Evolutionary conservation across 2,113 vertebrate genomes (phyloP).

Genomic region (Microcebus griseorufus): DNA sequence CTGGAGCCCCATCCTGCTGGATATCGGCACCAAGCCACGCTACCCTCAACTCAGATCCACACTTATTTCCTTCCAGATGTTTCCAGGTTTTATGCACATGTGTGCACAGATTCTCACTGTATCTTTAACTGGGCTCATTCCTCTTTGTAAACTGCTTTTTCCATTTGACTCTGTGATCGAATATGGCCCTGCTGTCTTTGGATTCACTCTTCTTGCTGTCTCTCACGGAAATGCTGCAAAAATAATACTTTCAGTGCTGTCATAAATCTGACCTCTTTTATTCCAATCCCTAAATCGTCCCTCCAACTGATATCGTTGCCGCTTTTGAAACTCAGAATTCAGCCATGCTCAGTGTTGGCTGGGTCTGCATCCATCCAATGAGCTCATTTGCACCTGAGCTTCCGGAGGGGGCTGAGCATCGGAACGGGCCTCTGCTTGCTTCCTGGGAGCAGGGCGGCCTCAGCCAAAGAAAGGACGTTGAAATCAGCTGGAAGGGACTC

Average conservation of each 20-base stretch:
- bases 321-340: background rate
- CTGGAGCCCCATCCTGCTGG: background rate
- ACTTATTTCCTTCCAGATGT: background rate
- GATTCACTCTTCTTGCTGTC: background rate
- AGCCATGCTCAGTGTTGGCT: background rate
- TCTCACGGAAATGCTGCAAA: background rate
- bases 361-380: background rate
- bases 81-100: background rate
- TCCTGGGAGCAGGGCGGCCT: background rate
- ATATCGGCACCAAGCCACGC: background rate
- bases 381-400: background rate
- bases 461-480: background rate
- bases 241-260: background rate
- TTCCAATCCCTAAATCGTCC: background rate
- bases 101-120: background rate
- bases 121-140: background rate
- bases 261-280: background rate
- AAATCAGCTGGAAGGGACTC: background rate
- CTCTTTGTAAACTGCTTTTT: background rate
- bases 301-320: background rate
- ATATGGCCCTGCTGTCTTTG: background rate
- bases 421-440: background rate
- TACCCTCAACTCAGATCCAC: rapidly evolving
- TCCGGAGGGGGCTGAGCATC: background rate
- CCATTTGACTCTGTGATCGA: background rate